phyloP scores from a whole-genome alignment of 2,888 invertebrate genomes.

The Marasmarcha lunaedactyla region DNA sequence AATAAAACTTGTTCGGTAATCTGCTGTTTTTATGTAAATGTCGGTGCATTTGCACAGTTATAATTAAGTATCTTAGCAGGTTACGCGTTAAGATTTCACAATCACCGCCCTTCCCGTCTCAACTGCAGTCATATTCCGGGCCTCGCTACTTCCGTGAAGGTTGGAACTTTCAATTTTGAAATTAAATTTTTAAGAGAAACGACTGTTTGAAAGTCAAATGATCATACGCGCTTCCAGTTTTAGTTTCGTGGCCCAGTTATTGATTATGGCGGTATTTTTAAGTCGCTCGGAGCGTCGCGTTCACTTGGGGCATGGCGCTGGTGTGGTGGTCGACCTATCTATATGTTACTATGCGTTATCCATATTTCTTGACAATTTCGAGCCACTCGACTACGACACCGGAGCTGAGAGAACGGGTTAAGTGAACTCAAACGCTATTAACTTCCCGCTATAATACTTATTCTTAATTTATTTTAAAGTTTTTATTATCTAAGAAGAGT shows the following conservation, averaged over 20 bases:
- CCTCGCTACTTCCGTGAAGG: neutral
- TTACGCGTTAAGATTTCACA: neutral
- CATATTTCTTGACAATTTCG: neutral
- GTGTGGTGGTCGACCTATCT: neutral
- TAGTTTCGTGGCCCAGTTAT: neutral
- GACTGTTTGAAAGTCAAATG: neutral
- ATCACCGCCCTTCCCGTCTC: neutral
- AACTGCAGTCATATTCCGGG: neutral
- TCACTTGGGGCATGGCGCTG: neutral
- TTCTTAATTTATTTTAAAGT: neutral
- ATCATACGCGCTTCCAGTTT: conserved; percentile 1
- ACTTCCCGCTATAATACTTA: neutral
- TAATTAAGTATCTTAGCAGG: no score
- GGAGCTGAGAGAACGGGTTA: neutral
- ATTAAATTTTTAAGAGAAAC: neutral
- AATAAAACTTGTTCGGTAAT: no score
- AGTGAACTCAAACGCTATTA: neutral
- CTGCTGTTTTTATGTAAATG: no score
- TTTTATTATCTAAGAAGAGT: neutral
- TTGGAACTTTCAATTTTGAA: neutral
- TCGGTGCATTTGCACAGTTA: no score
- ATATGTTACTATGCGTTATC: neutral
- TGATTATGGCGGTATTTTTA: neutral
- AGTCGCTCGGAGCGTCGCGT: neutral
- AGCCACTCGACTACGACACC: neutral